phyloP scores from a whole-genome alignment of 2,888 invertebrate species.

The Rhogogaster chlorosoma region DNA sequence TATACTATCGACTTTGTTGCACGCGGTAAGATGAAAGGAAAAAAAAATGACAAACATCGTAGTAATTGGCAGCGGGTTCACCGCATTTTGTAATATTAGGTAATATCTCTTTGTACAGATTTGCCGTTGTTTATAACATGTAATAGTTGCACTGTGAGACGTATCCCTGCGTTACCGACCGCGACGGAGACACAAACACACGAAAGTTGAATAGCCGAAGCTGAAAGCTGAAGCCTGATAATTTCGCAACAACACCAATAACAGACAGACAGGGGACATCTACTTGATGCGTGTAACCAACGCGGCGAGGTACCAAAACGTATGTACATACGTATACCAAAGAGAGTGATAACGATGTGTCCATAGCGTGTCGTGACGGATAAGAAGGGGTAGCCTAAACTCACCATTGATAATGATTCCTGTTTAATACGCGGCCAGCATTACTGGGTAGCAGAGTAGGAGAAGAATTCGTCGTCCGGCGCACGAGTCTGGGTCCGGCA shows the following conservation, averaged over 20 bases:
- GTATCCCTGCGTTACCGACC: not conserved
- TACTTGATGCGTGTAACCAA: not conserved
- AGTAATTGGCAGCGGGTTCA: not conserved
- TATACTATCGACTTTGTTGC: not conserved
- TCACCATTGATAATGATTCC: constrained; percentile 44
- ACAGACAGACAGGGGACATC: not conserved
- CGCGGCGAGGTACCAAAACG: not conserved
- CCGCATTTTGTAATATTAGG: not conserved
- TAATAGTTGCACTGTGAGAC: not conserved
- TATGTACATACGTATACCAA: not conserved
- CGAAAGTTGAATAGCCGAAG: not conserved
- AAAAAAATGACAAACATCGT: not conserved
- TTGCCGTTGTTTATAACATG: not conserved
- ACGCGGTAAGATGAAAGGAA: not conserved
- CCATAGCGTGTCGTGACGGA: not conserved
- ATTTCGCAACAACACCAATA: not conserved
- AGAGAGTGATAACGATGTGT: not conserved
- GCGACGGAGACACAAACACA: not conserved
- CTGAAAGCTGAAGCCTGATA: not conserved
- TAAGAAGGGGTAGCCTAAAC: constrained; percentile 9
- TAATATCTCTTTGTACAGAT: not conserved
- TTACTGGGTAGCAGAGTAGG: not conserved
- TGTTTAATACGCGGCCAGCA: constrained; percentile 24
- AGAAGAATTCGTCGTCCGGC: constrained; percentile 14
- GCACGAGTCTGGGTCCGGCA: not conserved